These are phyloP conservation scores for Notocelia uddmanniana DNA, from an alignment of 2,888 invertebrate species.

Conservation along the genomic window DNA sequence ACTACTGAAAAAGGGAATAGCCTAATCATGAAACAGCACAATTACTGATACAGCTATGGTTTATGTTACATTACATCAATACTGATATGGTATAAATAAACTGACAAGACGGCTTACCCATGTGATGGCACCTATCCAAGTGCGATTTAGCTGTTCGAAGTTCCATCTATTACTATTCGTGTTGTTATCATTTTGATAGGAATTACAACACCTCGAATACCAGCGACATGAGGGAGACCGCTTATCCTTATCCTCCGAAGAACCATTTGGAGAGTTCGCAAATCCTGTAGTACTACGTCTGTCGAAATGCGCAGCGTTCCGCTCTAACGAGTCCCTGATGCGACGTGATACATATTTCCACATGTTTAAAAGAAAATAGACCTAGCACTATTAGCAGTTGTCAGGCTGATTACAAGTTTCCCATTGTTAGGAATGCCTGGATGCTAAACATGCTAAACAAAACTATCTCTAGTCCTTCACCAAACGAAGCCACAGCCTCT, in stretches of 20 bases:
- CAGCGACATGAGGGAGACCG: constrained; percentile 63
- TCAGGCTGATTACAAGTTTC: constrained; percentile 28
- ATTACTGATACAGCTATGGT: no score
- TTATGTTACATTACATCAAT: no score
- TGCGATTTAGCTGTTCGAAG: constrained; percentile 73
- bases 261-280: constrained; percentile 61
- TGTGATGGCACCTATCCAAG: constrained; percentile 84
- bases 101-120: constrained; percentile 69
- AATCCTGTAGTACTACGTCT: constrained; percentile 75
- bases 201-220: constrained; percentile 66
- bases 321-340: constrained; percentile 80
- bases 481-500: not conserved
- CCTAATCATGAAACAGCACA: not conserved
- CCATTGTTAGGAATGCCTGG: constrained; percentile 30
- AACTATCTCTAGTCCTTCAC: constrained; percentile 10
- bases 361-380: constrained; percentile 62
- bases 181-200: constrained; percentile 59
- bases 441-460: not conserved
- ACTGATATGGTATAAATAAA: constrained; percentile 39
- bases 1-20: not conserved
- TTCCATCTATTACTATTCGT: constrained; percentile 76
- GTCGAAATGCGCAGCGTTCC: constrained; percentile 80
- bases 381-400: not conserved
- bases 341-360: constrained; percentile 85
- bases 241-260: constrained; percentile 64